Evolutionary conservation across 2,888 invertebrate species (phyloP).

Genomic region (Zootermopsis nevadensis): DNA sequence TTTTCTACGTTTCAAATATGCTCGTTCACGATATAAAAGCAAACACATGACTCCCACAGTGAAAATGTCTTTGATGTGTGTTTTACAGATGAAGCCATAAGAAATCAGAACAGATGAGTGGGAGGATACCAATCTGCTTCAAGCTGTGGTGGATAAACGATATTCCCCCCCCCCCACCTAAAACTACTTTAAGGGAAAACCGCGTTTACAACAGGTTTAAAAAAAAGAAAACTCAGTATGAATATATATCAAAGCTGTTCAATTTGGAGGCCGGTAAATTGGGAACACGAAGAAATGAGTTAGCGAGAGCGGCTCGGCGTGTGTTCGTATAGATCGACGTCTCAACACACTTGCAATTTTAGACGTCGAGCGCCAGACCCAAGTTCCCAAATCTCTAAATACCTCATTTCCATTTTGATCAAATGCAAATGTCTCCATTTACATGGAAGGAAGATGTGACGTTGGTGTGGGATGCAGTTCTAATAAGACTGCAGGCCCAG

Average conservation of each 20-base stretch:
- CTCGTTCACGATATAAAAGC: no score
- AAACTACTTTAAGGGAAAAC: background rate
- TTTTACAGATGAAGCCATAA: no score
- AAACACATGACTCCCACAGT: no score
- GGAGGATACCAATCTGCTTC: background rate
- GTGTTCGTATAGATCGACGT: background rate
- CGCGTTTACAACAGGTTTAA: background rate
- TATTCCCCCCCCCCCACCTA: background rate
- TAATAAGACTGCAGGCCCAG: background rate
- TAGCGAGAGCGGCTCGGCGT: background rate
- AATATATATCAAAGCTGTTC: no score
- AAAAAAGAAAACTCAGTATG: background rate
- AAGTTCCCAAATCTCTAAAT: constrained; percentile 42
- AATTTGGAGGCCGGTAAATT: no score
- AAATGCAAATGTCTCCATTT: constrained; percentile 44
- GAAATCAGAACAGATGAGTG: no score
- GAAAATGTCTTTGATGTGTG: no score
- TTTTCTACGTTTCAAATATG: no score
- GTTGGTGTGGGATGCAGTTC: background rate
- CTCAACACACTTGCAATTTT: background rate
- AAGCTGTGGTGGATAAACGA: background rate
- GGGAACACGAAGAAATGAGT: background rate
- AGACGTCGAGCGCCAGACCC: background rate
- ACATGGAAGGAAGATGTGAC: constrained; percentile 22
- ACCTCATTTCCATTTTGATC: constrained; percentile 48